Evolutionary conservation across 2,113 vertebrate genomes (phyloP).

Genomic region (Suncus etruscus): DNA sequence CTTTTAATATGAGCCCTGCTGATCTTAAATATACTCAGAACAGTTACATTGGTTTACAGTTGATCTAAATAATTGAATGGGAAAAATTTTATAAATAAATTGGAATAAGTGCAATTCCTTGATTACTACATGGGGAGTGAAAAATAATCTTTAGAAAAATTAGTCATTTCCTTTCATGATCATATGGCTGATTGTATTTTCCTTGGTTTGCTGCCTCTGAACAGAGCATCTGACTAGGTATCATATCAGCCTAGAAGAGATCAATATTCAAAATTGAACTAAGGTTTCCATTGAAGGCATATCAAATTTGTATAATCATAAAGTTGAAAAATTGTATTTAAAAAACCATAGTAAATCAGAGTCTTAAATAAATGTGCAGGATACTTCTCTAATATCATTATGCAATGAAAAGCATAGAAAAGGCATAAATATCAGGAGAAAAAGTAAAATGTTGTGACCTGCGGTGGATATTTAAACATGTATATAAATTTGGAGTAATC

Average conservation of each 20-base stretch:
- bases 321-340: neutral
- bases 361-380: too few relatives aligned
- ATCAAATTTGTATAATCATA: neutral
- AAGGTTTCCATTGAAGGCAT: neutral
- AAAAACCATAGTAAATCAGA: too few relatives aligned
- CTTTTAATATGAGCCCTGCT: too few relatives aligned
- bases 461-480: neutral
- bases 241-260: too few relatives aligned
- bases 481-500: constrained; percentile 36
- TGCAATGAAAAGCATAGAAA: neutral
- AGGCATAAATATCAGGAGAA: neutral
- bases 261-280: neutral
- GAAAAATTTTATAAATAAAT: too few relatives aligned
- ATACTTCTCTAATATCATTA: neutral
- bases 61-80: neutral
- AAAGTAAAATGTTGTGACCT: neutral
- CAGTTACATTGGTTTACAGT: neutral
- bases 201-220: too few relatives aligned
- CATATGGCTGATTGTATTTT: too few relatives aligned
- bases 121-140: too few relatives aligned
- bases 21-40: neutral
- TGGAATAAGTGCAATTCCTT: too few relatives aligned
- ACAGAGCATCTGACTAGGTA: too few relatives aligned
- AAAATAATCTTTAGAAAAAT: too few relatives aligned
- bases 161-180: too few relatives aligned